Percentiles rank a stretch among this genome's conserved stretches.
Evolutionary conservation across 2,113 vertebrate genomes (phyloP).

Genomic region (Campylorhamphus procurvoides): DNA sequence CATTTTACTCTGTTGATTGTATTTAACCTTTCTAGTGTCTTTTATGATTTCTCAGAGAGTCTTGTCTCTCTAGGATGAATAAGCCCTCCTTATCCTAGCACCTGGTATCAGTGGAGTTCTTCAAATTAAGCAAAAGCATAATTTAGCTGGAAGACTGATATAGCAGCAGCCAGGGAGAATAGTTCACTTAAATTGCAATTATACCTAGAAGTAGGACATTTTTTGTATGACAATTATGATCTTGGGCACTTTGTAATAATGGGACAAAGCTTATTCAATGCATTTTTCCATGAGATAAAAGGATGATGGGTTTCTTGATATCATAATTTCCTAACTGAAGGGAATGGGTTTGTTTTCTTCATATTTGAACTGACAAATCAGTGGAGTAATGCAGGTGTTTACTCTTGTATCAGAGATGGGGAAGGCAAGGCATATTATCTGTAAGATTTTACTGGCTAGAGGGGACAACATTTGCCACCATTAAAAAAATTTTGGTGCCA

Average conservation of each 20-base stretch:
- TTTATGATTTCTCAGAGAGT: not conserved
- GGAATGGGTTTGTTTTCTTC: not conserved
- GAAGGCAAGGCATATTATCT: not conserved
- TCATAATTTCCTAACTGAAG: not conserved
- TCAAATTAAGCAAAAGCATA: not conserved
- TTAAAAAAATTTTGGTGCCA: not conserved
- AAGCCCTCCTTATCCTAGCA: not conserved
- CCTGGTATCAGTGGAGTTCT: not conserved
- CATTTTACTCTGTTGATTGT: not conserved
- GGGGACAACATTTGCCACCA: not conserved
- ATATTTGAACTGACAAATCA: not conserved
- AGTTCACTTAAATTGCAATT: not conserved
- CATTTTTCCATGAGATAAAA: not conserved
- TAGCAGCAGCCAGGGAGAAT: not conserved
- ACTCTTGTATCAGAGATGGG: not conserved
- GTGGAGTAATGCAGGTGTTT: not conserved
- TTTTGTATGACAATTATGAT: not conserved
- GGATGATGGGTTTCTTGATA: not conserved
- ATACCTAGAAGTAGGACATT: not conserved
- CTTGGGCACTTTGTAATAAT: not conserved
- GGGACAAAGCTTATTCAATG: not conserved
- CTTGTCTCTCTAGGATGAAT: not conserved
- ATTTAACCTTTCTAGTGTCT: not conserved
- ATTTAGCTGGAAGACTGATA: not conserved
- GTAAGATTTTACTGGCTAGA: not conserved